Base-by-base conservation (phyloP, 1,140 invertebrate genomes). In the Elysia chlorotica region DNA sequence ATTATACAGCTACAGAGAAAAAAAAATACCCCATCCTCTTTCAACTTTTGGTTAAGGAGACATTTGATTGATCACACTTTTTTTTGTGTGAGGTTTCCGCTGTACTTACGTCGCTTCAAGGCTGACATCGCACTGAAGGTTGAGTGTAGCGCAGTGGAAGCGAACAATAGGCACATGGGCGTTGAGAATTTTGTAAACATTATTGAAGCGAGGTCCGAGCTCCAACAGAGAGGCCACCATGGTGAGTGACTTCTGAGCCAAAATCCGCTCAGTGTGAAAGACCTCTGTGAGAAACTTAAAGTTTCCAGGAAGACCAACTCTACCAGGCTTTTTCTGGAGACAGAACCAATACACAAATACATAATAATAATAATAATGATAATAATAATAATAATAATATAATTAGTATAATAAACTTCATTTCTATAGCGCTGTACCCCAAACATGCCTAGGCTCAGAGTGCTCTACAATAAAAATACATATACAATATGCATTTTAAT, bases 101-200 rank as follows among this genome's bases (percentile, higher is more conserved):
- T 19, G 3, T 5, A 62, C 68, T 61, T 71, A 71, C 68, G 62
- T 38, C 2, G 56, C 57, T 28, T 71, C 41, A 21, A 62, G 1
- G 36, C 68, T 71, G 37, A 71, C 30, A 23, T 71, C 68, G 62
- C 68, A 71, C 1, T 61, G 4, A 28, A 71, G 10, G 5, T 38
- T 25, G n/a, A 71, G 17, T 4, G 57, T 57, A 1, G 2, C 4
- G 23, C 62, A 35, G 59, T 48, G 25, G 25, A 71, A 71, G 6
- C 68, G 68, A 6, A 71, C 30, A 33, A 71, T 71, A 5, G 68
- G 68, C 36, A 71, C 68, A 0, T 38, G 21, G 6, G 68, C 68
- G n/a, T 62, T 62, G 2, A 71, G 57, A 17, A 71, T 71, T 33
- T 62, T 71, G 35, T 17, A 3, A 21, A 71, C 31, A 28, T 41